Evolutionary conservation across 2,888 invertebrate genomes (phyloP), one percentile per base, ranked within the genome.

Genomic region (Aleiodes alternator): DNA sequence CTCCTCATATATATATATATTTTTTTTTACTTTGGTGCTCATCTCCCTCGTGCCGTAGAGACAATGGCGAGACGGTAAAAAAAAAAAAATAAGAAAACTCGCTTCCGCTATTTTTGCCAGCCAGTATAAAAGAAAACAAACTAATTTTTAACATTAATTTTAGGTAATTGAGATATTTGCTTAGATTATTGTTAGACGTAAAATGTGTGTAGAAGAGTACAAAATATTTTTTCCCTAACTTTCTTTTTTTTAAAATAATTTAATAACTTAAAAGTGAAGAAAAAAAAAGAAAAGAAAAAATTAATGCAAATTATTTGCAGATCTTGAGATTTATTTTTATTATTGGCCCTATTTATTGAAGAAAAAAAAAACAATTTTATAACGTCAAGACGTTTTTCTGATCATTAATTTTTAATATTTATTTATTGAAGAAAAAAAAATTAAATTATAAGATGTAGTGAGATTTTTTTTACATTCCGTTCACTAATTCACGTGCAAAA

Each of bases 371-470:
- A 7, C 5, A 68, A 23, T 51, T 31, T 31, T 48, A 48, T 43
- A 68, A 68, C 9, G 23, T 64, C 43, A 64, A 7, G 43, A 64
- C 48, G 64, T 64, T 64, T 43, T n/a, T 43, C 16, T 64, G 43
- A 64, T 64, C 43, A 64, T 43, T 48, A 43, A n/a, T 64, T 79
- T 80, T 69, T 75, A 34, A 68, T 53, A 69, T 64, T 73, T 55
- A 69, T 77, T 64, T 69, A 84, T 81, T 83, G 83, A 86, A 86
- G 85, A 84, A 86, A 84, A 82, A 83, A 82, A 72, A 76, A 69
- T 84, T 85, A 85, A 86, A 86, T 87, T 87, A 84, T 77, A 72
- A 86, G 48, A 64, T 14, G 48, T 64, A 64, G 64, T 64, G 64
- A 64, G 64, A 64, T 43, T 64, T 48, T 59, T 64, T 64, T 64